These are phyloP conservation scores for Synanthedon tipuliformis DNA, from an alignment of 2,888 invertebrate genomes.

Conservation along the genomic window DNA sequence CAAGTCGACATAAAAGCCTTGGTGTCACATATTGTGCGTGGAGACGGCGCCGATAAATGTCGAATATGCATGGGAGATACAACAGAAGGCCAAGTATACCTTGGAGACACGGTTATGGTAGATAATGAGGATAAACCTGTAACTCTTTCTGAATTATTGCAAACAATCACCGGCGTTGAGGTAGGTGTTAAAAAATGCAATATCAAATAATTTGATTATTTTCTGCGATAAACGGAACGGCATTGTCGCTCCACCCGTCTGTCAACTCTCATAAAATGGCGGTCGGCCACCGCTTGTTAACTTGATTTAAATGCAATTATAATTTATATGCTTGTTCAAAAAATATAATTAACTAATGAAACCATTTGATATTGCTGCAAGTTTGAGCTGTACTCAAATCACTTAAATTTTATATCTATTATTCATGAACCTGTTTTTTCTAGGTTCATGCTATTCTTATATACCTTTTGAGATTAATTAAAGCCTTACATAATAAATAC, in stretches of 20 bases:
- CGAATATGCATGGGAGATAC: slow-evolving; percentile 63
- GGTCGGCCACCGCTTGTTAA: slow-evolving; percentile 21
- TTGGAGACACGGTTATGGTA: slow-evolving; percentile 59
- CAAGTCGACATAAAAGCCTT: slow-evolving; percentile 56
- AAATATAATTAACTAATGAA: not conserved
- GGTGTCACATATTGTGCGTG: slow-evolving; percentile 56
- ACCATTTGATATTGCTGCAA: not conserved
- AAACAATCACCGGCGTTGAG: slow-evolving; percentile 54
- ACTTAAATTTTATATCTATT: not conserved
- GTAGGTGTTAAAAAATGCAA: slow-evolving; percentile 23
- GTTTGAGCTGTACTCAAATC: not conserved
- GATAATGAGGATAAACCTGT: slow-evolving; percentile 53
- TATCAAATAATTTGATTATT: slow-evolving; percentile 28
- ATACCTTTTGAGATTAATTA: too few relatives aligned
- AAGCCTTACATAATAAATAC: too few relatives aligned
- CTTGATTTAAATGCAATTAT: slow-evolving; percentile 9
- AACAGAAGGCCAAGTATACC: slow-evolving; percentile 52
- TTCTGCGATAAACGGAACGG: slow-evolving; percentile 63
- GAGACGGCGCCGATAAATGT: slow-evolving; percentile 56
- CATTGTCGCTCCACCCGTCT: slow-evolving; percentile 10
- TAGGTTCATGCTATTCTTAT: too few relatives aligned
- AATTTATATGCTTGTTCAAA: slow-evolving; percentile 36
- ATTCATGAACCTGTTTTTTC: too few relatives aligned
- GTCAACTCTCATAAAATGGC: too few relatives aligned
- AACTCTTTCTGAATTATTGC: slow-evolving; percentile 49